Percentiles rank a stretch among this genome's conserved stretches.
phyloP scores from a whole-genome alignment of 1,140 invertebrate genomes.

The Cotesia chilonis region DNA sequence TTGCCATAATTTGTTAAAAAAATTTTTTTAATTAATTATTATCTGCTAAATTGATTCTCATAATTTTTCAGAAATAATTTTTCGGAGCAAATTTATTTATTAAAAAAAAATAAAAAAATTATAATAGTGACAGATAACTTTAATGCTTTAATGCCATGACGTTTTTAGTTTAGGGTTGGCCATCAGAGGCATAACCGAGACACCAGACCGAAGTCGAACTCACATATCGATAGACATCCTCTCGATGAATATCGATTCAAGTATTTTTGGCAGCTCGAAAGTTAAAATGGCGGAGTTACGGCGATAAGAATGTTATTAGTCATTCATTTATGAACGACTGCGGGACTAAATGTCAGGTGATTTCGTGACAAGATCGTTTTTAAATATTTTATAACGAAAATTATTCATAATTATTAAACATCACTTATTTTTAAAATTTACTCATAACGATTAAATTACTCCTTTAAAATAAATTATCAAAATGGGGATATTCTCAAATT shows the following conservation, averaged over 20 bases:
- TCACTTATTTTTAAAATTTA: slow-evolving; percentile 4
- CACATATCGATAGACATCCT: not conserved
- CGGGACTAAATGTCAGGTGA: slow-evolving; percentile 56
- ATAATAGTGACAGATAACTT: too few relatives aligned
- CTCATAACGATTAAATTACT: slow-evolving; percentile 11
- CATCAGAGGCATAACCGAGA: too few relatives aligned
- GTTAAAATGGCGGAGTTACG: slow-evolving; percentile 52
- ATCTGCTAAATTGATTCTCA: too few relatives aligned
- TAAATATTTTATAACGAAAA: not conserved
- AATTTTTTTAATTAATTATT: too few relatives aligned
- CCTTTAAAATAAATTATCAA: slow-evolving; percentile 32
- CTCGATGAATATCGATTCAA: not conserved
- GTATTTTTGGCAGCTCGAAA: not conserved
- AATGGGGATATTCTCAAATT: slow-evolving; percentile 75
- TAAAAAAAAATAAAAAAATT: too few relatives aligned
- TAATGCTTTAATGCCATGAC: too few relatives aligned
- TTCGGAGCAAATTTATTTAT: too few relatives aligned
- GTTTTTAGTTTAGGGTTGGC: too few relatives aligned
- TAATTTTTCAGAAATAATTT: too few relatives aligned
- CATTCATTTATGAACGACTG: slow-evolving; percentile 49
- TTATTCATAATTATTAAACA: slow-evolving; percentile 18
- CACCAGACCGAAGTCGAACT: too few relatives aligned
- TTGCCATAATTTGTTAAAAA: too few relatives aligned
- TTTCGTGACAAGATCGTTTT: slow-evolving; percentile 37
- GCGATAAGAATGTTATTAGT: slow-evolving; percentile 56